phyloP scores from a whole-genome alignment of 2,888 invertebrate species.

The Linnaemya vulpina region DNA sequence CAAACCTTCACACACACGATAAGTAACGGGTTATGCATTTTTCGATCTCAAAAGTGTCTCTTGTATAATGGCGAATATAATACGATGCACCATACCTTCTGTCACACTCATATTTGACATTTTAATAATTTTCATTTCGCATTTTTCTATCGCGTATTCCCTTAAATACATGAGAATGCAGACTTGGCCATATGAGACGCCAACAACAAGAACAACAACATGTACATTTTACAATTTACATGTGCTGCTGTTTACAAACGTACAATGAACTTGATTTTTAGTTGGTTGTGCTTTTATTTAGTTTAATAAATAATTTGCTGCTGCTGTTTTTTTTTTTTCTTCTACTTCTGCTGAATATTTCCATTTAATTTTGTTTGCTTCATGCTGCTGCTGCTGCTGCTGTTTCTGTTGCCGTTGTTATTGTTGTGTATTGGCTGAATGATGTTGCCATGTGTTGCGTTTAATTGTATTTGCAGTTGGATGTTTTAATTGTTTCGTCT shows the following conservation, averaged over 20 bases:
- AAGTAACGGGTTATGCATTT: too few species aligned
- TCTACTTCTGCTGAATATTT: conserved; percentile 60
- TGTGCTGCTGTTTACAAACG: conserved; percentile 50
- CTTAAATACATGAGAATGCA: background rate
- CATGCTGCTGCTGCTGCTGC: conserved; percentile 3
- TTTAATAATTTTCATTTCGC: conserved; percentile 41
- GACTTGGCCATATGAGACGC: conserved; percentile 17
- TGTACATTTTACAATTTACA: conserved; percentile 48
- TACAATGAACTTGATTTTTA: conserved; percentile 68
- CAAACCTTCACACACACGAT: too few species aligned
- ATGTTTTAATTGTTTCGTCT: conserved; percentile 58
- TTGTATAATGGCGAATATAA: too few species aligned
- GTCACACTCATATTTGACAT: background rate
- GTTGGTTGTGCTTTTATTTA: conserved; percentile 33
- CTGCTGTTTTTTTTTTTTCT: background rate
- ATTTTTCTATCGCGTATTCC: conserved; percentile 37
- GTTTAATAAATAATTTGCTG: conserved; percentile 16
- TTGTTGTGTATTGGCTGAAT: background rate
- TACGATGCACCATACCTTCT: background rate
- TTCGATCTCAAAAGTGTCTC: too few species aligned
- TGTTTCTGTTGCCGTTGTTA: conserved; percentile 3
- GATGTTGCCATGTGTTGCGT: conserved; percentile 5
- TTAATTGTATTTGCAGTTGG: conserved; percentile 10
- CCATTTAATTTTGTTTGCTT: conserved; percentile 47
- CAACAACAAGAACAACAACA: conserved; percentile 33